Base-by-base conservation (phyloP, 2,888 invertebrate species). In the Eumerus sabulonum region DNA sequence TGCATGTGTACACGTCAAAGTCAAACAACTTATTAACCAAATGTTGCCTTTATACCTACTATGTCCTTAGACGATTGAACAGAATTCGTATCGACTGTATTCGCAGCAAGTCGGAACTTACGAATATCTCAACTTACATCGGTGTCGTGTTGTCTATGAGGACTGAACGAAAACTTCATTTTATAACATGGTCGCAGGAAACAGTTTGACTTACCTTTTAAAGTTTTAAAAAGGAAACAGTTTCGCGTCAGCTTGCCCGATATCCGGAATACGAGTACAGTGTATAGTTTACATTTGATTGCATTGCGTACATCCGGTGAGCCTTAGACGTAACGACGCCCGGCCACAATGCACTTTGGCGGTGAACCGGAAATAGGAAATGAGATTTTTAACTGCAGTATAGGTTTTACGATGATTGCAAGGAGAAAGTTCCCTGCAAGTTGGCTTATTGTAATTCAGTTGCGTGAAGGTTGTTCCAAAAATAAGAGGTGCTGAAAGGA, bases 231-330 rank as follows among this genome's bases (percentile, higher is more conserved):
- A 27, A 27, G 3, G 7, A 27, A 27, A 27, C 7, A 27, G 2
- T 27, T 27, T 27, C 27, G 27, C 27, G 27, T 27, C 2, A 7
- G 7, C 2, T 27, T 7, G 3, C 13, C 14, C 0, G 17, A 66
- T 62, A 51, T 19, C 48, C 50, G 59, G 17, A 64, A 60, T 42
- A 48, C 16, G 60, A 9, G 40, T 40, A n/a, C 64, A 40, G 59
- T 54, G 64, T 45, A 68, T 35, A 27, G 7, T 40, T 7, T 40
- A 40, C 9, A 40, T 11, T 40, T 40, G 40, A 74, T 64, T 79
- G 68, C 64, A 79, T 79, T 79, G 79, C 79, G 79, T 79, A 79
- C 79, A 74, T 79, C 79, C 79, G 79, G 64, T 40, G 40, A 3
- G 16, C 27, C 35, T 54, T 40, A 59, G 60, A n/a, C n/a, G n/a